Evolutionary conservation across 2,888 invertebrate genomes (phyloP), one percentile per base, ranked within the genome.

Genomic region (Proisotoma minuta): DNA sequence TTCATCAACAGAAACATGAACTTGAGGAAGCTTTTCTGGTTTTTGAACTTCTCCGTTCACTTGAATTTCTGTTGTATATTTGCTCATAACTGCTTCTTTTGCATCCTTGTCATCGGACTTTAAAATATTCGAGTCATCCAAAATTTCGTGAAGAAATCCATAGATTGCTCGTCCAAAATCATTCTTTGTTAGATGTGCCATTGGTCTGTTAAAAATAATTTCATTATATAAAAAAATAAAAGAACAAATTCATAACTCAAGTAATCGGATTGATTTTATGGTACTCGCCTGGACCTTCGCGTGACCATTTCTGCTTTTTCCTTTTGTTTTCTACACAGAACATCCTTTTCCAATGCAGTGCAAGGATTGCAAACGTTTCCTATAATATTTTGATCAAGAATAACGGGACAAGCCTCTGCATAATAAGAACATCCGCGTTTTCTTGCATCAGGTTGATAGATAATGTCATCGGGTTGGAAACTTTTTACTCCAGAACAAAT

Each of bases 131-230:
- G 65, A 65, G 26, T 69, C 69, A 8, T 59, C 61, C n/a, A 64
- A 49, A 50, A 72, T 58, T 28, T 68, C 68, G 2, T 57, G 52
- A 8, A 72, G 50, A 34, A 72, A 28, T 15, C 63, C 66, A 57
- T 72, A 72, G 22, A 72, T 23, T 2, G 68, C 59, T 49, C 66
- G 60, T 15, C 70, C 72, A 60, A 72, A 72, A 18, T 61, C 58
- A 62, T 69, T 68, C 20, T 57, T 56, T 2, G 69, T 58, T 26
- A 64, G 57, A 39, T 63, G 63, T 23, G 64, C 59, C 12, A 56
- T 49, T 10, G 65, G 48, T n/a, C n/a, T n/a, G n/a, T 54, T 39
- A 40, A n/a, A 15, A 4, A 8, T 53, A 15, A 18, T 23, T 28
- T 5, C 18, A 28, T 8, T 3, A 22, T 4, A n/a, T 24, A 53